These are phyloP conservation scores for Chelidonichthys spinosus DNA, from an alignment of 2,797 vertebrate genomes.

Conservation along the genomic window DNA sequence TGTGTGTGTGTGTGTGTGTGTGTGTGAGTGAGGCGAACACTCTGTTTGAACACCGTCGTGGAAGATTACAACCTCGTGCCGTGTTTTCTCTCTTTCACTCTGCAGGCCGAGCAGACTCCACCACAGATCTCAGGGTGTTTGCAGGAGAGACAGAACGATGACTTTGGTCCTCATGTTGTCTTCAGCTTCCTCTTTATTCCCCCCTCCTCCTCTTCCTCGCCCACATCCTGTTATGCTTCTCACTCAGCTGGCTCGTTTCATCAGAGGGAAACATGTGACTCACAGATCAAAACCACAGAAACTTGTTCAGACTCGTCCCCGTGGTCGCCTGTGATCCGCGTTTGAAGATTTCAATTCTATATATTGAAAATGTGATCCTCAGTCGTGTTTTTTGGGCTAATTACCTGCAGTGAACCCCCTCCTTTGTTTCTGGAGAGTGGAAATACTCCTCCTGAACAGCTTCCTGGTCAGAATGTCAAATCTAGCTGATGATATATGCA, in stretches of 20 bases:
- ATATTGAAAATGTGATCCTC: neutral
- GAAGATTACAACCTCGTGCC: neutral
- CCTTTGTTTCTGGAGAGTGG: neutral
- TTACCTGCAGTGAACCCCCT: constrained; percentile 9
- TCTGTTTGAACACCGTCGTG: neutral
- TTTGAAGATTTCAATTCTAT: neutral
- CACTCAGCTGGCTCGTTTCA: constrained; percentile 50
- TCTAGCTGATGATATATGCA: neutral
- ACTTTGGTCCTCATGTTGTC: neutral
- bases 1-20: constrained; percentile 1
- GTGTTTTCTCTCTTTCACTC: neutral
- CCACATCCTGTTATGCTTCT: constrained; percentile 73
- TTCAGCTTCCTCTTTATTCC: constrained; percentile 48
- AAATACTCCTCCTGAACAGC: constrained; percentile 1
- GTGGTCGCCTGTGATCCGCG: no score
- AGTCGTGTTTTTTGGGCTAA: no score
- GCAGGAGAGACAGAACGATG: neutral
- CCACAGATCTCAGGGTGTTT: constrained; percentile 19
- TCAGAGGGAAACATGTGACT: constrained; percentile 42
- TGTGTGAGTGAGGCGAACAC: neutral
- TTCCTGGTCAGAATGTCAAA: neutral
- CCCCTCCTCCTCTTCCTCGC: neutral
- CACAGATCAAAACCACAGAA: constrained; percentile 24
- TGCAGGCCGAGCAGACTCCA: constrained; percentile 1
- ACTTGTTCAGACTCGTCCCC: neutral